phyloP scores from a whole-genome alignment of 2,797 vertebrate species.

The Pterois miles region DNA sequence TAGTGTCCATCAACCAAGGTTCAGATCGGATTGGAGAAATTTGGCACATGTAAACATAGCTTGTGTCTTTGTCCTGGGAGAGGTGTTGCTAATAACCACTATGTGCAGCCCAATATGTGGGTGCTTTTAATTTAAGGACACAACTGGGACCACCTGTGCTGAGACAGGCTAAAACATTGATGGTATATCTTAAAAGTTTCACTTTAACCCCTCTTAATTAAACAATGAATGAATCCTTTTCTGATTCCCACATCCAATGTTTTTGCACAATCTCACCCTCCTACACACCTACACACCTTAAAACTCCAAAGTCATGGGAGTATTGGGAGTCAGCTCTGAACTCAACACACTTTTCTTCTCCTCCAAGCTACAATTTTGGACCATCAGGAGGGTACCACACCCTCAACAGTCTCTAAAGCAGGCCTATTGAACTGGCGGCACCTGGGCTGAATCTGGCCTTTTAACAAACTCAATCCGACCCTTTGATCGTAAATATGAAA shows the following conservation, averaged over 20 bases:
- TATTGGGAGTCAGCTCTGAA: neutral
- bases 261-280: neutral
- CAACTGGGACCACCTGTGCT: neutral
- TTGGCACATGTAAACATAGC: no score
- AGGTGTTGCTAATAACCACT: conserved; percentile 32
- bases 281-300: neutral
- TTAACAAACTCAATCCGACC: no score
- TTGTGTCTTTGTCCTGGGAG: conserved; percentile 23
- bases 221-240: neutral
- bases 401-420: conserved; percentile 11
- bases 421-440: no score
- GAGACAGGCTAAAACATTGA: neutral
- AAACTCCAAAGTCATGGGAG: neutral
- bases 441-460: no score
- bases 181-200: neutral
- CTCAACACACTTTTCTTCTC: neutral
- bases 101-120: neutral
- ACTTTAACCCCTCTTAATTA: neutral
- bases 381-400: conserved; percentile 22
- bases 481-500: no score
- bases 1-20: no score
- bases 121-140: conserved; percentile 26
- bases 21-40: no score
- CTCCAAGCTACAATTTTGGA: neutral
- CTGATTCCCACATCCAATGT: neutral